Evolutionary conservation across 2,888 invertebrate species (phyloP).

Genomic region (Nomada goodeniana): DNA sequence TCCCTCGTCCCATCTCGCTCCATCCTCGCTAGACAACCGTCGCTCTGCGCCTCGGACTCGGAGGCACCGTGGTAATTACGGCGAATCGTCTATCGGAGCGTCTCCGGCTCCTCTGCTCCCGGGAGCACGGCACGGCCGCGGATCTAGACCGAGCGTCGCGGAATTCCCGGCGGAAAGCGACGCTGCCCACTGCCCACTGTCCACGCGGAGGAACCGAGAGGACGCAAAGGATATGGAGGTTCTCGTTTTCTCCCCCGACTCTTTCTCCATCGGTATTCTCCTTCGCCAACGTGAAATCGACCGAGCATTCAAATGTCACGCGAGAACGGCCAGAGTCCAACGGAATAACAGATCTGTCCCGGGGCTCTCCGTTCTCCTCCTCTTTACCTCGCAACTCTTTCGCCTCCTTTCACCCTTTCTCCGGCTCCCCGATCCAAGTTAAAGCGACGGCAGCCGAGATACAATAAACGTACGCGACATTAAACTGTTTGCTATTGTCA

Average conservation of each 20-base stretch:
- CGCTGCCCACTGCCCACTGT: not conserved
- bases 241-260: conserved; percentile 41
- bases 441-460: conserved; percentile 78
- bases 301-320: conserved; percentile 83
- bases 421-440: conserved; percentile 63
- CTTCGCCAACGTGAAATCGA: conserved; percentile 66
- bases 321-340: conserved; percentile 77
- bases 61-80: conserved; percentile 69
- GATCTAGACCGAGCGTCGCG: conserved; percentile 32
- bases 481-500: conserved; percentile 84
- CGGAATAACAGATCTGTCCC: conserved; percentile 82
- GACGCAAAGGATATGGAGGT: conserved; percentile 25
- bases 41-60: conserved; percentile 35
- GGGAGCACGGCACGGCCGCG: not conserved
- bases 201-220: not conserved
- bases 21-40: conserved; percentile 37
- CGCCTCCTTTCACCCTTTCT: conserved; percentile 53
- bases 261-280: conserved; percentile 35
- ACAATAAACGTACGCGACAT: conserved; percentile 83
- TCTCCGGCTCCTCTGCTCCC: not conserved
- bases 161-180: conserved; percentile 16
- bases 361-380: conserved; percentile 56
- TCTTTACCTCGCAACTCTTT: conserved; percentile 40
- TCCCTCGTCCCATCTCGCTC: conserved; percentile 41
- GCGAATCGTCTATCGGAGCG: conserved; percentile 25